Evolutionary conservation across 2,113 vertebrate species (phyloP).

Genomic region (Bubo scandiacus): DNA sequence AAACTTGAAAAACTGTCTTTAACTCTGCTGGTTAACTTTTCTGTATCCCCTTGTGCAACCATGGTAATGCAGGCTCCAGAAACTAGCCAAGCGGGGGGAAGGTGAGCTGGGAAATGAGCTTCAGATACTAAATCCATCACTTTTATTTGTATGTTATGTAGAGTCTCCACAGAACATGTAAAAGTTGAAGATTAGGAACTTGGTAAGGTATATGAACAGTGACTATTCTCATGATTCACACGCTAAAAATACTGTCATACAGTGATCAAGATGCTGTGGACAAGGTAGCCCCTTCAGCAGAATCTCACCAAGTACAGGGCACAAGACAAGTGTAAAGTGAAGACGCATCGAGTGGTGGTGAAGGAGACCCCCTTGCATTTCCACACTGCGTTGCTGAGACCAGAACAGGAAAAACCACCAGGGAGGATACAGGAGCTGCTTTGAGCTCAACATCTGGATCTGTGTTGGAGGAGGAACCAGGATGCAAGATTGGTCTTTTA

Average conservation of each 20-base stretch:
- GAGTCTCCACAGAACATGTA: fast-evolving
- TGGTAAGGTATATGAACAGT: background rate
- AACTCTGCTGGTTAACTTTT: background rate
- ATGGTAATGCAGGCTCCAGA: background rate
- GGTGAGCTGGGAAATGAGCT: background rate
- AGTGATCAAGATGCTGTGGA: fast-evolving
- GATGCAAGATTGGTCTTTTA: background rate
- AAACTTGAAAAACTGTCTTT: background rate
- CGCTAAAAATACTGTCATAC: background rate
- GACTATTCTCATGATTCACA: background rate
- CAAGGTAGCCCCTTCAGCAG: background rate
- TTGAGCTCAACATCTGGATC: background rate
- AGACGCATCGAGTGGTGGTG: fast-evolving
- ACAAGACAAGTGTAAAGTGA: fast-evolving
- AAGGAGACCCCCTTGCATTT: background rate
- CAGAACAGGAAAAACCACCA: too few species aligned
- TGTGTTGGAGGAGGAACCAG: background rate
- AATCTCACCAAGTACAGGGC: background rate
- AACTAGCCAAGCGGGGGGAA: background rate
- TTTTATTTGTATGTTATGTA: background rate
- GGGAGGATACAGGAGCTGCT: background rate
- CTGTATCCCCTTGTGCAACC: background rate
- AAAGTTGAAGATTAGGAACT: background rate
- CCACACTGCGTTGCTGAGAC: background rate
- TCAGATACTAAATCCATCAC: background rate